These are phyloP conservation scores for Meloe dianella DNA, from an alignment of 2,888 invertebrate genomes.

Conservation along the genomic window DNA sequence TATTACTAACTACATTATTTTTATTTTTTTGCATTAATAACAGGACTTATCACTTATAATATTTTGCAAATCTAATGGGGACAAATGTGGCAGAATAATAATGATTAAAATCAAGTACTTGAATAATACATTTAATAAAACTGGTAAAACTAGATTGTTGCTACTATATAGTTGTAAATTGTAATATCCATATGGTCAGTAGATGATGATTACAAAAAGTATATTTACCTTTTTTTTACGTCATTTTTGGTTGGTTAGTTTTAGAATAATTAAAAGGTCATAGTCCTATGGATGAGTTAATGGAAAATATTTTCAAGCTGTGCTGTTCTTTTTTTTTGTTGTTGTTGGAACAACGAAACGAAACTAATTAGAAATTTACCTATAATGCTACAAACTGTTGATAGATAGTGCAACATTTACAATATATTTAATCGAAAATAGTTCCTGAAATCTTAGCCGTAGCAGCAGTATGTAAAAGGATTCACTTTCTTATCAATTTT, in stretches of 20 bases:
- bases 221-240: neutral
- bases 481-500: slow-evolving; percentile 2
- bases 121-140: neutral
- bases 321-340: neutral
- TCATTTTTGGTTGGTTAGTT: neutral
- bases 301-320: neutral
- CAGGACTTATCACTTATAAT: slow-evolving; percentile 14
- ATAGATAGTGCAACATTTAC: too few relatives aligned
- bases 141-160: slow-evolving; percentile 19
- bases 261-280: slow-evolving; percentile 5
- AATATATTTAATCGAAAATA: too few relatives aligned
- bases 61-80: slow-evolving; percentile 13
- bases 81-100: neutral
- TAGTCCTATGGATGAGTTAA: neutral
- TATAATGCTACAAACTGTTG: too few relatives aligned
- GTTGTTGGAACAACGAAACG: neutral
- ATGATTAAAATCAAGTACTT: neutral
- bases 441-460: too few relatives aligned
- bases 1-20: neutral
- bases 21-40: neutral
- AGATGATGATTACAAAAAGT: neutral
- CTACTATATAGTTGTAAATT: slow-evolving; percentile 8
- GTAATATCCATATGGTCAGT: slow-evolving; percentile 1
- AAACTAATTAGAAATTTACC: neutral
- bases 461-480: neutral